phyloP scores from a whole-genome alignment of 1,140 invertebrate genomes.

The Drosophila pectinifera region DNA sequence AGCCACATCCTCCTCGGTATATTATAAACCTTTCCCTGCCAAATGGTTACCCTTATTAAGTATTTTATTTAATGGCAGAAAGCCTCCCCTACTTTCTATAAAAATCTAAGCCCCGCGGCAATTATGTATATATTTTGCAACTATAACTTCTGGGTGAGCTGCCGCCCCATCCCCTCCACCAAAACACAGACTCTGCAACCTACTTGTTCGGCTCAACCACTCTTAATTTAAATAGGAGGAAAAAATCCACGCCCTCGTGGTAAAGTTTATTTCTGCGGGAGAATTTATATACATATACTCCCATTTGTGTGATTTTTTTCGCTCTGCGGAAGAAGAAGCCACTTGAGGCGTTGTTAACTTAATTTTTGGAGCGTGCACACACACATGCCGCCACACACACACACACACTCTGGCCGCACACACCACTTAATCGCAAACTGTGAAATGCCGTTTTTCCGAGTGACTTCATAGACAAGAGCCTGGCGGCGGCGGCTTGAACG shows the following conservation, averaged over 20 bases:
- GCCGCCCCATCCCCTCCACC: constrained; percentile 2
- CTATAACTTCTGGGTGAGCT: constrained; percentile 43
- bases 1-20: too few species aligned
- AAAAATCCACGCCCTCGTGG: constrained; percentile 41
- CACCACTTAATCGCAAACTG: constrained; percentile 72
- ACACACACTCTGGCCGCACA: constrained; percentile 14
- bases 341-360: constrained; percentile 81
- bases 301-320: constrained; percentile 24
- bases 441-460: constrained; percentile 80
- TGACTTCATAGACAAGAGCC: constrained; percentile 80
- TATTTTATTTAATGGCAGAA: not conserved
- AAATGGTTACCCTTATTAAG: not conserved
- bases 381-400: constrained; percentile 51
- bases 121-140: constrained; percentile 30
- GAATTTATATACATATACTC: constrained; percentile 11
- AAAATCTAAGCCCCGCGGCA: constrained; percentile 14
- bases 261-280: constrained; percentile 45
- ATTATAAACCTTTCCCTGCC: not conserved
- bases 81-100: not conserved
- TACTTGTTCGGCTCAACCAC: constrained; percentile 45
- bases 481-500: constrained; percentile 53
- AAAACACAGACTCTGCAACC: constrained; percentile 23
- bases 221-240: constrained; percentile 4
- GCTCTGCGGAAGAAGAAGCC: constrained; percentile 59
- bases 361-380: constrained; percentile 83